These are phyloP conservation scores for Peromyscus leucopus DNA, from an alignment of 2,113 vertebrate species.

Conservation along the genomic window DNA sequence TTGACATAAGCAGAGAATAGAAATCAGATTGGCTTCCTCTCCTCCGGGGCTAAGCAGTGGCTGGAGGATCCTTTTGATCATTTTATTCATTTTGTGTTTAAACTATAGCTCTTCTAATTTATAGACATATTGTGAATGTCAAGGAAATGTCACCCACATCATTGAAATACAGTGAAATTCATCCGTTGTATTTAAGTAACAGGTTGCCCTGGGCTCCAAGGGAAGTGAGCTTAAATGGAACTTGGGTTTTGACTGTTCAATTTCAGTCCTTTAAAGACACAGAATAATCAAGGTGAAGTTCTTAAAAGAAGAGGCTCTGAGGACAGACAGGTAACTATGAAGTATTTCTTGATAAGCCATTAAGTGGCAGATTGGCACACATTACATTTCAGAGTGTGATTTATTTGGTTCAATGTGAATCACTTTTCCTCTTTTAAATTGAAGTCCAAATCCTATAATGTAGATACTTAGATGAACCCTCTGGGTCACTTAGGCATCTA, in stretches of 20 bases:
- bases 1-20: constrained; percentile 61
- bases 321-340: constrained; percentile 67
- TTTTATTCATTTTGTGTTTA: constrained; percentile 82
- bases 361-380: constrained; percentile 71
- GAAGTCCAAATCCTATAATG: constrained; percentile 75
- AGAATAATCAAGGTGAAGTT: constrained; percentile 81
- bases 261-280: constrained; percentile 77
- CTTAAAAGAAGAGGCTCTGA: constrained; percentile 71
- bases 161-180: constrained; percentile 80
- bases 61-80: constrained; percentile 77
- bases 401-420: constrained; percentile 78
- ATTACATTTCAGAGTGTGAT: constrained; percentile 61
- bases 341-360: constrained; percentile 73
- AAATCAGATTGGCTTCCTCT: constrained; percentile 55
- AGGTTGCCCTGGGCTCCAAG: constrained; percentile 76
- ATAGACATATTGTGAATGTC: constrained; percentile 82
- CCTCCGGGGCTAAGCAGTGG: constrained; percentile 50
- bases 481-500: constrained; percentile 72
- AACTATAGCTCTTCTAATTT: constrained; percentile 80
- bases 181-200: constrained; percentile 77
- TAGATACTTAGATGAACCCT: constrained; percentile 75
- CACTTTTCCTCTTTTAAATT: constrained; percentile 59
- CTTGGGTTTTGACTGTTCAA: constrained; percentile 74
- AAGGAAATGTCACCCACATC: constrained; percentile 82
- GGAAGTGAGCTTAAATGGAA: constrained; percentile 74